Evolutionary conservation across 2,888 invertebrate genomes (phyloP).

Genomic region (Lottia gigantea): DNA sequence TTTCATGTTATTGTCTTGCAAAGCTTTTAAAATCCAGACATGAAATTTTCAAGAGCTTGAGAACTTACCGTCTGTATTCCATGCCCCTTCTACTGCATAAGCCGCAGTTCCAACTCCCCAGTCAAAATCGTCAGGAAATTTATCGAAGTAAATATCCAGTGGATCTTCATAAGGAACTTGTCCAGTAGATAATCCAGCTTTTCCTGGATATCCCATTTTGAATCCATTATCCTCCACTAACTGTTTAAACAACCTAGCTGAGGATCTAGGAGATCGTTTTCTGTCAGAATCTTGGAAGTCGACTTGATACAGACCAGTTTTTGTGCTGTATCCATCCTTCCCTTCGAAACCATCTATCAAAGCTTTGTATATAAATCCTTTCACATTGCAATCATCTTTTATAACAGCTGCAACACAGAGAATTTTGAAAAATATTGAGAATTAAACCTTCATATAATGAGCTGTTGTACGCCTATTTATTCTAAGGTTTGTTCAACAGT

Average conservation of each 20-base stretch:
- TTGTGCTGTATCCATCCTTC: conserved; percentile 78
- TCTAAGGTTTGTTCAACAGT: no score
- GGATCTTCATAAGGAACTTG: conserved; percentile 30
- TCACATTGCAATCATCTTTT: conserved; percentile 54
- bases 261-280: conserved; percentile 77
- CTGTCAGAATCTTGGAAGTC: conserved; percentile 77
- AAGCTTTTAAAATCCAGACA: no score
- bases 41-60: no score
- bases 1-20: no score
- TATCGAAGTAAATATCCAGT: conserved; percentile 34
- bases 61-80: conserved; percentile 69
- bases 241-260: conserved; percentile 64
- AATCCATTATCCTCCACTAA: conserved; percentile 44
- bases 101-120: conserved; percentile 69
- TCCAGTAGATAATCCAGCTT: conserved; percentile 38
- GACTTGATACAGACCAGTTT: conserved; percentile 79
- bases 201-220: conserved; percentile 31
- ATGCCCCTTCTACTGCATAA: conserved; percentile 75
- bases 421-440: neutral
- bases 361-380: conserved; percentile 81
- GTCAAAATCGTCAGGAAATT: conserved; percentile 39
- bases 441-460: no score
- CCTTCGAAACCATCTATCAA: conserved; percentile 87
- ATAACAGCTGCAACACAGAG: conserved; percentile 27
- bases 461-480: no score